phyloP scores from a whole-genome alignment of 2,797 vertebrate species.

The Chromis chromis region DNA sequence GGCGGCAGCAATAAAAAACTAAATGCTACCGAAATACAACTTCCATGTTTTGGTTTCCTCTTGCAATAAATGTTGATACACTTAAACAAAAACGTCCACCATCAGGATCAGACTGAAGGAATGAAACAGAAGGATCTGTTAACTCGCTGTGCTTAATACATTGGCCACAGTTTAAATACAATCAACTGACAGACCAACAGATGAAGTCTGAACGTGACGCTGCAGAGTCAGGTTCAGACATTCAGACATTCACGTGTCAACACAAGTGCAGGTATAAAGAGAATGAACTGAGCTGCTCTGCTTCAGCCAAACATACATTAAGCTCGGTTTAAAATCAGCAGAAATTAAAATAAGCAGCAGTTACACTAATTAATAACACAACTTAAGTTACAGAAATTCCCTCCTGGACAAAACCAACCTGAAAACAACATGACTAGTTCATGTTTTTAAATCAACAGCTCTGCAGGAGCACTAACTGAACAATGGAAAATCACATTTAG shows the following conservation, averaged over 20 bases:
- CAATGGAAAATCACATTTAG: too few species aligned
- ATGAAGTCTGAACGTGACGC: background rate
- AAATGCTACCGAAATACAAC: too few species aligned
- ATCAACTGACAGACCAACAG: constrained; percentile 2
- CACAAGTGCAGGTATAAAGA: constrained; percentile 17
- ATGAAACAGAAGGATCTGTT: constrained; percentile 14
- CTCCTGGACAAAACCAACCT: too few species aligned
- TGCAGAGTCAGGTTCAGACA: background rate
- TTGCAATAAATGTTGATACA: too few species aligned
- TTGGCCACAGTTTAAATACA: constrained; percentile 19
- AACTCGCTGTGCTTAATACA: background rate
- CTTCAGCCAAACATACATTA: constrained; percentile 13
- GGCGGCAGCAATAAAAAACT: too few species aligned
- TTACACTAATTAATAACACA: background rate
- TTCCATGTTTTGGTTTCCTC: too few species aligned
- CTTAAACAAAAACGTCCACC: background rate
- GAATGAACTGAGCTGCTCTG: constrained; percentile 17
- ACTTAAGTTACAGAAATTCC: too few species aligned
- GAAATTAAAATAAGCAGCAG: background rate
- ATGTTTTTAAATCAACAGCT: background rate
- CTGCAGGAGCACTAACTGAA: background rate
- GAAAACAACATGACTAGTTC: constrained; percentile 1
- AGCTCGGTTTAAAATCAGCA: background rate
- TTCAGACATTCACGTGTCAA: constrained; percentile 34
- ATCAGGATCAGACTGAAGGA: constrained; percentile 14